These are phyloP conservation scores for Dallia pectoralis DNA, from an alignment of 2,797 vertebrate species.

Conservation along the genomic window DNA sequence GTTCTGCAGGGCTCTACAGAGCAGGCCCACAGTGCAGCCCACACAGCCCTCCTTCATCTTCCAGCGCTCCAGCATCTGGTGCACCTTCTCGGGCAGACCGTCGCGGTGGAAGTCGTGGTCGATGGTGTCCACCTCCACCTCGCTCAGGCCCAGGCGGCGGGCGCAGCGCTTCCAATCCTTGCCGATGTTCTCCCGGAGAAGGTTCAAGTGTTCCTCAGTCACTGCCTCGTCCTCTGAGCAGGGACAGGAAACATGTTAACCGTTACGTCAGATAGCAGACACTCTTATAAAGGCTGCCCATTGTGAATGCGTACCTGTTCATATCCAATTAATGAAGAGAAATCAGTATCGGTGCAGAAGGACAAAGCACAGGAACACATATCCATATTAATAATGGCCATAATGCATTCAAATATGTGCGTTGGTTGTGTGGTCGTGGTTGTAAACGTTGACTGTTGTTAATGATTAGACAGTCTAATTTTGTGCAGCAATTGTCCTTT, in stretches of 20 bases:
- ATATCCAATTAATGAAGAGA: no score
- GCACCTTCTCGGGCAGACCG: constrained; percentile 90
- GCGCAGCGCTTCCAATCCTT: constrained; percentile 86
- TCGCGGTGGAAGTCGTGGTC: constrained; percentile 86
- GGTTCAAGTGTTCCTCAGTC: constrained; percentile 79
- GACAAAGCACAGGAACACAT: no score
- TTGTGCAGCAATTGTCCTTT: no score
- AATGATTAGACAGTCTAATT: no score
- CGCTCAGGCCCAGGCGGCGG: constrained; percentile 79
- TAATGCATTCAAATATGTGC: no score
- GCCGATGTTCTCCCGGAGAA: constrained; percentile 83
- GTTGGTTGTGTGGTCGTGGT: no score
- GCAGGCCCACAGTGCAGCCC: constrained; percentile 84
- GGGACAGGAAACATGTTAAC: background rate
- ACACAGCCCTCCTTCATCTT: constrained; percentile 85
- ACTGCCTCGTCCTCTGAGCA: constrained; percentile 60
- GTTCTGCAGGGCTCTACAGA: constrained; percentile 78
- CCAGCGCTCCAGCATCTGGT: constrained; percentile 92
- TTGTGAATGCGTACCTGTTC: no score
- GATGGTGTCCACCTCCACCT: constrained; percentile 87
- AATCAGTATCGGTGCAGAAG: no score
- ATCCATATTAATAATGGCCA: no score
- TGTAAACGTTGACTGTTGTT: no score
- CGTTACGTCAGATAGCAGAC: background rate
- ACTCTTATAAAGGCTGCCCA: background rate